A percentile compares a stretch with the other conserved stretches of the same genome.
These are phyloP conservation scores for Heterodera filipjevi DNA, from an alignment of 2,888 invertebrate genomes.

Conservation along the genomic window DNA sequence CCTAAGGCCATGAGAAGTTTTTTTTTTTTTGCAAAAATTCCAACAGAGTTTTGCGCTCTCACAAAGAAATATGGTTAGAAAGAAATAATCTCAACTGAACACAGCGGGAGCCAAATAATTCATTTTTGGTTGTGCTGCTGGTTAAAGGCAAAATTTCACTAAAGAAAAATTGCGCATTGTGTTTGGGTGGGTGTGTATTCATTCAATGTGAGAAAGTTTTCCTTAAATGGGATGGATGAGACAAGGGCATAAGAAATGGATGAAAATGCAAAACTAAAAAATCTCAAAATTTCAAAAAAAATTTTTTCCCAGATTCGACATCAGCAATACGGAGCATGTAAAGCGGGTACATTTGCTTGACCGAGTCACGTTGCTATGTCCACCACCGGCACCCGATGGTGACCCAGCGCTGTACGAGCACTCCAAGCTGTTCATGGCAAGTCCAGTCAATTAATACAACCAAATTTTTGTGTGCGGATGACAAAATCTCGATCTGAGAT, in stretches of 20 bases:
- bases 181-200: background rate
- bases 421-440: conserved; percentile 59
- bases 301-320: conserved; percentile 53
- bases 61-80: background rate
- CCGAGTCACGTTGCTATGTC: conserved; percentile 58
- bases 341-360: conserved; percentile 58
- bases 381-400: conserved; percentile 44
- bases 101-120: background rate
- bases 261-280: background rate
- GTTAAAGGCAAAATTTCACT: background rate
- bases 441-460: too few species aligned
- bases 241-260: background rate
- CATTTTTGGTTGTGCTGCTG: background rate
- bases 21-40: background rate
- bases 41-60: background rate
- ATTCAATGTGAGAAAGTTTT: background rate
- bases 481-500: too few species aligned
- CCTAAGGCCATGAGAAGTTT: too few species aligned
- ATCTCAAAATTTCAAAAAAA: background rate
- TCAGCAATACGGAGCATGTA: conserved; percentile 63
- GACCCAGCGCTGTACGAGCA: conserved; percentile 50
- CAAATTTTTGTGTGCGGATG: too few species aligned
- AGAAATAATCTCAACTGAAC: background rate
- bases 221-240: background rate
- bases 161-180: background rate